Percentiles rank a stretch among this genome's conserved stretches.
phyloP scores from a whole-genome alignment of 1,140 invertebrate species.

The Galleria mellonella region DNA sequence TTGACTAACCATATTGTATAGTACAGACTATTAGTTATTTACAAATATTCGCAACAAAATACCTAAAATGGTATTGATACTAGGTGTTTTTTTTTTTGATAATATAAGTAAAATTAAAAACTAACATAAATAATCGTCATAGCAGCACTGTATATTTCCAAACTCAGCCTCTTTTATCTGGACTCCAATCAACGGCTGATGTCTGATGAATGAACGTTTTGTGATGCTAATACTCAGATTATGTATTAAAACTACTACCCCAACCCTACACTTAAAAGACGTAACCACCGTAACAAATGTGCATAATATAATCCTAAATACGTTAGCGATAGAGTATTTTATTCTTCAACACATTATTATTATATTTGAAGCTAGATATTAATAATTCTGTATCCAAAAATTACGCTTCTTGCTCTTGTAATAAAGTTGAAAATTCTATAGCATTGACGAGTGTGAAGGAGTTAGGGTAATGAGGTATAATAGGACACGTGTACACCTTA shows the following conservation, averaged over 20 bases:
- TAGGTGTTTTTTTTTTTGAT: too few relatives aligned
- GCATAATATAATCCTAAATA: too few relatives aligned
- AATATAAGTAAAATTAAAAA: too few relatives aligned
- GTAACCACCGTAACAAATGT: neutral
- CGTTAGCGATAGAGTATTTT: too few relatives aligned
- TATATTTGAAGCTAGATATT: slow-evolving; percentile 7
- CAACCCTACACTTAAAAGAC: slow-evolving; percentile 4
- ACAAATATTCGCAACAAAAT: too few relatives aligned
- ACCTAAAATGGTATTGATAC: too few relatives aligned
- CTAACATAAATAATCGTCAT: slow-evolving; percentile 6
- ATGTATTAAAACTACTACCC: slow-evolving; percentile 31
- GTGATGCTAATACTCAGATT: slow-evolving; percentile 57
- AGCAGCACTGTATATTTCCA: slow-evolving; percentile 31
- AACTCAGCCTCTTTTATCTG: slow-evolving; percentile 35
- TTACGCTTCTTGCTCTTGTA: neutral
- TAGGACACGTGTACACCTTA: slow-evolving; percentile 53
- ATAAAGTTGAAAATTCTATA: neutral
- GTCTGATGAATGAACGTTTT: slow-evolving; percentile 63
- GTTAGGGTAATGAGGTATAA: slow-evolving; percentile 29
- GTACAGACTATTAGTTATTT: too few relatives aligned
- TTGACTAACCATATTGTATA: too few relatives aligned
- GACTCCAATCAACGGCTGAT: slow-evolving; percentile 41
- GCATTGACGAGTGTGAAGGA: neutral
- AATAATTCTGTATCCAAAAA: too few relatives aligned
- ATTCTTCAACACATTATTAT: neutral